Percentiles rank a stretch among this genome's conserved stretches.
Conservation (phyloP, 1,140 invertebrate genomes). For the Tribolium castaneum region DNA sequence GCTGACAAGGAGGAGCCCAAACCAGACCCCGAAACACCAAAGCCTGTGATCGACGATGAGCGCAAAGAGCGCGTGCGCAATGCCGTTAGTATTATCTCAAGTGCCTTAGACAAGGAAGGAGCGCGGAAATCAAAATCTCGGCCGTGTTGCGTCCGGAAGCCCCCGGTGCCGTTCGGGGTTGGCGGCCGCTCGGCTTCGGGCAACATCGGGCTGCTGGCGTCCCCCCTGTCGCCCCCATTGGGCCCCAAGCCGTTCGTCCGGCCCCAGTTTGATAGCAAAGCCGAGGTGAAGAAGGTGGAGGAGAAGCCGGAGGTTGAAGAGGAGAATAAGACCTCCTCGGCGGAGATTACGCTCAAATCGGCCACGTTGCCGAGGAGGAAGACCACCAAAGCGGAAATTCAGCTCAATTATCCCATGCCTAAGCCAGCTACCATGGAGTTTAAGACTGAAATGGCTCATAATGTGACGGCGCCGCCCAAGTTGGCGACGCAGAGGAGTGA, state of each 20-base stretch:
- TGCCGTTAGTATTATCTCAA: slow-evolving; percentile 70
- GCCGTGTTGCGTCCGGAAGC: slow-evolving; percentile 66
- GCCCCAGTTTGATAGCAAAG: slow-evolving; percentile 41
- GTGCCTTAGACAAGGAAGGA: slow-evolving; percentile 68
- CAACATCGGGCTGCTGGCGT: slow-evolving; percentile 60
- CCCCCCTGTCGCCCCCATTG: slow-evolving; percentile 53
- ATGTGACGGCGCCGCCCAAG: slow-evolving; percentile 66
- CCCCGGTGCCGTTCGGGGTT: slow-evolving; percentile 70
- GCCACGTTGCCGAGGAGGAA: slow-evolving; percentile 74
- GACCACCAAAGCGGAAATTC: slow-evolving; percentile 75
- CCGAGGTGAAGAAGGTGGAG: slow-evolving; percentile 44
- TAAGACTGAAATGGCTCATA: slow-evolving; percentile 71
- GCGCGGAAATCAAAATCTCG: slow-evolving; percentile 65
- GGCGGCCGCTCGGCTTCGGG: slow-evolving; percentile 67
- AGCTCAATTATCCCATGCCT: slow-evolving; percentile 66
- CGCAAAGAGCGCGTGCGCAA: slow-evolving; percentile 68
- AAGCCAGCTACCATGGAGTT: slow-evolving; percentile 67
- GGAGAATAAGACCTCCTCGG: slow-evolving; percentile 68
- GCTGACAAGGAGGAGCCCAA: slow-evolving; percentile 56
- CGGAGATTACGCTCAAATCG: slow-evolving; percentile 75
- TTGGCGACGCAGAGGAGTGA: slow-evolving; percentile 69
- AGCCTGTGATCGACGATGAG: slow-evolving; percentile 56
- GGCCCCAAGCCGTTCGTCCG: slow-evolving; percentile 56
- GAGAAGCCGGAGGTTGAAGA: slow-evolving; percentile 51
- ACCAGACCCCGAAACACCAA: slow-evolving; percentile 54